Conservation (phyloP, 2,113 vertebrate genomes). For the Platysternon megacephalum region DNA sequence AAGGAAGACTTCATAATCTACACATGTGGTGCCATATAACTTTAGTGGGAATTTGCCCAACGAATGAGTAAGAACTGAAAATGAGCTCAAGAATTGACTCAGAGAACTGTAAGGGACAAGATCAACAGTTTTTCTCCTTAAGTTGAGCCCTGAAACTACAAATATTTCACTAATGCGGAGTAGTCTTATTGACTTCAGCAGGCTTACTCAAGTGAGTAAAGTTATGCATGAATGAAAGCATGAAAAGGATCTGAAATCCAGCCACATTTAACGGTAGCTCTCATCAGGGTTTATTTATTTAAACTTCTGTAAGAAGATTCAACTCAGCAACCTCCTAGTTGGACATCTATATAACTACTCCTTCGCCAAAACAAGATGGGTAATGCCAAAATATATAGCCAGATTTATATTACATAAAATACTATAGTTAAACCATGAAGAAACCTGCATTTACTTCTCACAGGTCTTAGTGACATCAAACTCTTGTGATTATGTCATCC, state of each 20-base stretch:
- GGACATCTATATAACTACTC: not conserved
- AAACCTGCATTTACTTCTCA: not conserved
- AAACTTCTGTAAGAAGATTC: not conserved
- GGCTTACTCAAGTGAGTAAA: not conserved
- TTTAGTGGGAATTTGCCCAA: not conserved
- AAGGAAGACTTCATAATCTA: not conserved
- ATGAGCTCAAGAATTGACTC: not conserved
- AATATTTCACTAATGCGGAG: not conserved
- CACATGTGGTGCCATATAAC: rapidly evolving
- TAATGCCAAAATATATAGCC: rapidly evolving
- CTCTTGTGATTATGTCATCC: not conserved
- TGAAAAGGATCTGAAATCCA: not conserved
- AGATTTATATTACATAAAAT: not conserved
- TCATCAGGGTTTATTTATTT: not conserved
- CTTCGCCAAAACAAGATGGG: not conserved
- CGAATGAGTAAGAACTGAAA: not conserved
- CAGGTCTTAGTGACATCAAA: not conserved
- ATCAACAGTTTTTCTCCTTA: not conserved
- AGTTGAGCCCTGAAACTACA: not conserved
- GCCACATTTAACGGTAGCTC: not conserved
- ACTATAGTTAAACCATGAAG: rapidly evolving
- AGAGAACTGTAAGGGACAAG: not conserved
- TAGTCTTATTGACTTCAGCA: not conserved
- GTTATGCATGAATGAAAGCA: not conserved
- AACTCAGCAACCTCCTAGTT: not conserved